phyloP scores from a whole-genome alignment of 2,797 vertebrate species.

The Streptopelia turtur region DNA sequence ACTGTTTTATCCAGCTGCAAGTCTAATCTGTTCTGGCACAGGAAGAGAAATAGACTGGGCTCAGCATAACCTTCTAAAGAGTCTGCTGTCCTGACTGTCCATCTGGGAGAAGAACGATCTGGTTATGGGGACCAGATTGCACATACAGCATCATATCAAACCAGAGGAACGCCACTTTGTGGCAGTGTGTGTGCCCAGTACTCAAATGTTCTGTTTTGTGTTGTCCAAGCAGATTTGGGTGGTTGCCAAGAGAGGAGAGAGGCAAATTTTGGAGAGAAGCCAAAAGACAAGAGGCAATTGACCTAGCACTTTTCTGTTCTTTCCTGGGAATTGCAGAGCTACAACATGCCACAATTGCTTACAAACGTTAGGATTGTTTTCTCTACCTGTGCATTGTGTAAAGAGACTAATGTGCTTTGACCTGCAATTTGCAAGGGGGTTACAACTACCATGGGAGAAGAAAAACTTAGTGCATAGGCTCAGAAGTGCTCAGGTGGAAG shows the following conservation, averaged over 20 bases:
- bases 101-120: neutral
- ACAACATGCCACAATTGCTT: constrained; percentile 58
- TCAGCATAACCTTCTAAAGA: constrained; percentile 5
- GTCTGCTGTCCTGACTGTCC: neutral
- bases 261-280: constrained; percentile 42
- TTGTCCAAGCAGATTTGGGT: constrained; percentile 16
- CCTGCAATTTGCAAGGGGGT: constrained; percentile 70
- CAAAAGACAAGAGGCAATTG: constrained; percentile 68
- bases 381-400: constrained; percentile 67
- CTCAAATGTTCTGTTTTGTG: neutral
- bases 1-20: constrained; percentile 36
- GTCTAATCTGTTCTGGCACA: neutral
- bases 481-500: constrained; percentile 51
- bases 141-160: neutral
- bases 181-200: neutral
- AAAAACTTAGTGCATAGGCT: neutral
- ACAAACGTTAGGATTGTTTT: constrained; percentile 68
- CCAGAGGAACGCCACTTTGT: neutral
- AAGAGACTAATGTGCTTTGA: constrained; percentile 68
- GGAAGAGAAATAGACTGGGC: neutral
- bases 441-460: constrained; percentile 64
- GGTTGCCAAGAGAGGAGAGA: constrained; percentile 16
- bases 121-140: neutral
- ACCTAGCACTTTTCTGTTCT: constrained; percentile 55
- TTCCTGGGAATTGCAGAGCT: constrained; percentile 66